Evolutionary conservation across 37 sponge, comb jelly and placozoan species (phyloP).

Genomic region (Ephydatia muelleri): DNA sequence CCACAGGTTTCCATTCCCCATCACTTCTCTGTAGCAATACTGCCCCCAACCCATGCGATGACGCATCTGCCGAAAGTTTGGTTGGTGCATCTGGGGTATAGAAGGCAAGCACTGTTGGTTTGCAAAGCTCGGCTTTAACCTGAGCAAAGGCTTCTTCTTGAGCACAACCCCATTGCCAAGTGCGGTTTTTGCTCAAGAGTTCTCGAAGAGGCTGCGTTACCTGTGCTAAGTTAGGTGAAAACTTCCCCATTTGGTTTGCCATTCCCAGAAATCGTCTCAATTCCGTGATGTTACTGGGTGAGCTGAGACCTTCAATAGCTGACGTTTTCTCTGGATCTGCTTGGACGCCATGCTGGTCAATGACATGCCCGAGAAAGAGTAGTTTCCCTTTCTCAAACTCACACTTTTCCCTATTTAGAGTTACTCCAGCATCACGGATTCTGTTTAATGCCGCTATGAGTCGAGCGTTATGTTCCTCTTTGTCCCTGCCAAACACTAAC

Average conservation of each 20-base stretch:
- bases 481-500: slow-evolving; percentile 9
- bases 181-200: slow-evolving; percentile 26
- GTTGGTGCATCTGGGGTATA: slow-evolving; percentile 27
- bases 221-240: slow-evolving; percentile 45
- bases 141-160: slow-evolving; percentile 35
- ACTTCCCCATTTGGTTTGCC: slow-evolving; percentile 61
- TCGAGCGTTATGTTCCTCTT: slow-evolving; percentile 18
- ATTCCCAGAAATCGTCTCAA: slow-evolving; percentile 59
- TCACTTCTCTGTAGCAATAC: slow-evolving; percentile 16
- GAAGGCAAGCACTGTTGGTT: slow-evolving; percentile 42
- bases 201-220: slow-evolving; percentile 45
- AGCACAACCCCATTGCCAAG: slow-evolving; percentile 46
- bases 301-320: slow-evolving; percentile 25
- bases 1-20: slow-evolving; percentile 18
- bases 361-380: slow-evolving; percentile 31
- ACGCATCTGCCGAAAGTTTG: slow-evolving; percentile 47
- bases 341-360: slow-evolving; percentile 21
- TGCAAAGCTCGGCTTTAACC: slow-evolving; percentile 39
- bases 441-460: slow-evolving; percentile 21
- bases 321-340: slow-evolving; percentile 45
- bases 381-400: slow-evolving; percentile 1
- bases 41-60: slow-evolving; percentile 40
- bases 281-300: slow-evolving; percentile 17
- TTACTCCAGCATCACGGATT: slow-evolving; percentile 15
- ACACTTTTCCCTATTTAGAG: slow-evolving; percentile 27